These are phyloP conservation scores for Acronicta aceris DNA, from an alignment of 2,888 invertebrate species.

Conservation along the genomic window DNA sequence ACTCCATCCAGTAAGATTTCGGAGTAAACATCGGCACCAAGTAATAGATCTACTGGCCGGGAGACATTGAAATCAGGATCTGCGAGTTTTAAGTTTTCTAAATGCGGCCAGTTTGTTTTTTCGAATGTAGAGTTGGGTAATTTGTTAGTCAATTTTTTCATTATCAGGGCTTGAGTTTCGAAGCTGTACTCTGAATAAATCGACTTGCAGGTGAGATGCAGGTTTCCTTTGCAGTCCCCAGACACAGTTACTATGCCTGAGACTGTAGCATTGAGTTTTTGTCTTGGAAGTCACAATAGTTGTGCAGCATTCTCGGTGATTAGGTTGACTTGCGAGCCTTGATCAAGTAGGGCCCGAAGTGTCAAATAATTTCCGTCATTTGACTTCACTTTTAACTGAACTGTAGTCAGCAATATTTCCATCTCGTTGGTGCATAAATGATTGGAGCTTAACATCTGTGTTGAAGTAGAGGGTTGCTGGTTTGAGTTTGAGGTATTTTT, in stretches of 20 bases:
- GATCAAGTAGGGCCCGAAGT: too few relatives aligned
- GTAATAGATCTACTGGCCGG: neutral
- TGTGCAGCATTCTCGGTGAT: too few relatives aligned
- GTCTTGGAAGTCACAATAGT: too few relatives aligned
- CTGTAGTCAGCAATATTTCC: too few relatives aligned
- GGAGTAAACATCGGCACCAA: constrained; percentile 8
- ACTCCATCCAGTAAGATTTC: neutral
- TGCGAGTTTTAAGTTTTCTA: constrained; percentile 6
- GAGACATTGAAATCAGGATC: constrained; percentile 10
- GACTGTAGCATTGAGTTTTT: too few relatives aligned
- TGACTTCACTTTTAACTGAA: too few relatives aligned
- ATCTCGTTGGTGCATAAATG: too few relatives aligned
- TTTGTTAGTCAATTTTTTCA: constrained; percentile 9
- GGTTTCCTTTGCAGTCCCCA: neutral
- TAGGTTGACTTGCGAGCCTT: too few relatives aligned
- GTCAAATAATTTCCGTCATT: too few relatives aligned
- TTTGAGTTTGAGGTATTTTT: too few relatives aligned
- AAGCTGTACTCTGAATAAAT: constrained; percentile 10
- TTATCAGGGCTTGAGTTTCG: constrained; percentile 3
- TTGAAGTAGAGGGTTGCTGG: too few relatives aligned
- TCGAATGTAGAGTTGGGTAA: constrained; percentile 4
- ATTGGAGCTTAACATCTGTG: too few relatives aligned
- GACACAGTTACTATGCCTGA: neutral
- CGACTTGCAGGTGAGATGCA: constrained; percentile 4
- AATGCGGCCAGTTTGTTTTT: constrained; percentile 4